A percentile compares a stretch with the other conserved stretches of the same genome.
phyloP scores from a whole-genome alignment of 2,888 invertebrate genomes.

The Cryptocephalus primarius region DNA sequence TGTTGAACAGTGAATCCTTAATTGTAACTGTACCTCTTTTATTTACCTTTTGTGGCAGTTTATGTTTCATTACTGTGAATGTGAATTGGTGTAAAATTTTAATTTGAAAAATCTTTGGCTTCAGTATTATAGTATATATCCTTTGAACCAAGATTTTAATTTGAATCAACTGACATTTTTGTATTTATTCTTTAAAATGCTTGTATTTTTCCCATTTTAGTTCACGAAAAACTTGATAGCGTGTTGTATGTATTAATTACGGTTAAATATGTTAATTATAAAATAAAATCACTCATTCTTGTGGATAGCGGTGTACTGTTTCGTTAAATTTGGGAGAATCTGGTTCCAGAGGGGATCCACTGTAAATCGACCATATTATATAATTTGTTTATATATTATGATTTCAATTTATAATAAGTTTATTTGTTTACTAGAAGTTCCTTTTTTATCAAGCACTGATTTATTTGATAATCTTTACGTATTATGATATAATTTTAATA shows the following conservation, averaged over 20 bases:
- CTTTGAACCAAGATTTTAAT: background rate
- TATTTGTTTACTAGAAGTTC: constrained; percentile 25
- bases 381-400: constrained; percentile 11
- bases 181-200: background rate
- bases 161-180: background rate
- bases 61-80: constrained; percentile 5
- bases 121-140: background rate
- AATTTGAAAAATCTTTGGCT: constrained; percentile 3
- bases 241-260: too few species aligned
- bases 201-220: background rate
- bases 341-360: constrained; percentile 10
- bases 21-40: constrained; percentile 12
- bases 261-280: too few species aligned
- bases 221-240: background rate
- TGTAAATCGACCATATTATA: constrained; percentile 9
- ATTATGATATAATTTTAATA: constrained; percentile 10
- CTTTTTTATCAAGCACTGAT: constrained; percentile 35
- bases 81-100: constrained; percentile 12
- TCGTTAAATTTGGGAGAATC: background rate
- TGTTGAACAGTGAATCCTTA: constrained; percentile 24
- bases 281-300: too few species aligned
- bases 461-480: constrained; percentile 14
- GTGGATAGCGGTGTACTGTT: too few species aligned
- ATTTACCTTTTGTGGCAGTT: constrained; percentile 10
- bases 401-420: constrained; percentile 9